These are phyloP conservation scores for Drosophila sp. DNA, from an alignment of 1,140 invertebrate genomes.

Conservation along the genomic window DNA sequence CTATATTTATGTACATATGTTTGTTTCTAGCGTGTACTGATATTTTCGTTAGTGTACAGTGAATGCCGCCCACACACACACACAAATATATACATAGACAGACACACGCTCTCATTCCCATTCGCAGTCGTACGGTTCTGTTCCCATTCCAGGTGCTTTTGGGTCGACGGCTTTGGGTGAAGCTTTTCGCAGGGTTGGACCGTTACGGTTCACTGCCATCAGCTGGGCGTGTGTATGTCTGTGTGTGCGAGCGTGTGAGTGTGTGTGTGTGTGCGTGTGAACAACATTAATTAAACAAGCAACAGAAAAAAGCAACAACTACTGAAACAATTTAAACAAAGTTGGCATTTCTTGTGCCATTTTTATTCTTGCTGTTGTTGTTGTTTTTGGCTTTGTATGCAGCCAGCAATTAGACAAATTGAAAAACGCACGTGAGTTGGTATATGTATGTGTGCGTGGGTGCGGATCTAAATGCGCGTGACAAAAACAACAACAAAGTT, in stretches of 20 bases:
- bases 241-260: background rate
- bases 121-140: slow-evolving; percentile 29
- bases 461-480: slow-evolving; percentile 35
- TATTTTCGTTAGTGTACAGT: slow-evolving; percentile 18
- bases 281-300: slow-evolving; percentile 65
- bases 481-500: slow-evolving; percentile 34
- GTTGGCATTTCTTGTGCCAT: slow-evolving; percentile 53
- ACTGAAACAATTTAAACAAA: slow-evolving; percentile 53
- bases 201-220: slow-evolving; percentile 73
- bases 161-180: slow-evolving; percentile 27
- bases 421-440: slow-evolving; percentile 63
- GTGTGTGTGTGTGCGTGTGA: slow-evolving; percentile 53
- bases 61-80: slow-evolving; percentile 29
- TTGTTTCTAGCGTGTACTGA: too few relatives aligned
- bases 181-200: slow-evolving; percentile 71
- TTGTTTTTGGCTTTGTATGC: slow-evolving; percentile 1
- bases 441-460: slow-evolving; percentile 5
- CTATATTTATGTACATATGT: slow-evolving; percentile 38
- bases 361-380: slow-evolving; percentile 4
- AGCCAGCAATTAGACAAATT: slow-evolving; percentile 74
- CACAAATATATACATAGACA: slow-evolving; percentile 12
- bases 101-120: slow-evolving; percentile 37
- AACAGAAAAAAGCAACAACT: slow-evolving; percentile 20
- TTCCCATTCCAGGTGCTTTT: slow-evolving; percentile 47
- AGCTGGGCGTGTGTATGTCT: slow-evolving; percentile 50